Base-by-base conservation (phyloP, 2,888 invertebrate species). In the Ischnus inquisitorius region DNA sequence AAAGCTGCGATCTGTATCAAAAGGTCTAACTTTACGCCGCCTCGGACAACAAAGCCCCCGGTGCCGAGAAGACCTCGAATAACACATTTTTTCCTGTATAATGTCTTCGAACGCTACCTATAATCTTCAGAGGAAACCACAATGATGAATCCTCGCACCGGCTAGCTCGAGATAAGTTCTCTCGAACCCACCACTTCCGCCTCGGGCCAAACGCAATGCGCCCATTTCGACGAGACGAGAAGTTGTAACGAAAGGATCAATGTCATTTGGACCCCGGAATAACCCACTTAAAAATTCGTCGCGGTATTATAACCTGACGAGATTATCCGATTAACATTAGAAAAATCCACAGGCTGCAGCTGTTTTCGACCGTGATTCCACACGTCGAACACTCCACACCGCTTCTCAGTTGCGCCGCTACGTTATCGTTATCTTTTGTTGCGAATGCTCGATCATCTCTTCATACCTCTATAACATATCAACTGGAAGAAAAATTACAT, bases 81-180 rank as follows among this genome's bases (percentile, higher is more conserved):
- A 16, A 64, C 39, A 64, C 39, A 39, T 64, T 39, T 64, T 12
- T 2, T 39, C 34, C 16, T 3, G 22, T 39, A 14, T 34, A 39
- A 5, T 16, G 39, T 10, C 39, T 19, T 19, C 64, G 39, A 16
- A 3, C 64, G 6, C n/a, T 64, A 19, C 64, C 64, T 64, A 64
- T 64, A 39, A 64, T 64, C 64, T 64, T 16, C 64, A 16, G 64
- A 34, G n/a, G 14, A 39, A 64, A 34, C 16, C 16, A 64, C 28
- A 60, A 34, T 34, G 64, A 39, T 39, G 64, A 64, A 16, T 16
- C 64, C 60, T 39, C 39, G 39, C 64, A 64, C 39, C 34, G 34
- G 39, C 2, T 10, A 64, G 64, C 39, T 64, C 28, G n/a, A 25
- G 25, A 14, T 25, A 6, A 60, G 57, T 54, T 8, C 16, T n/a